Base-by-base conservation (phyloP, 2,888 invertebrate species). In the Didymodactylos carnosus region DNA sequence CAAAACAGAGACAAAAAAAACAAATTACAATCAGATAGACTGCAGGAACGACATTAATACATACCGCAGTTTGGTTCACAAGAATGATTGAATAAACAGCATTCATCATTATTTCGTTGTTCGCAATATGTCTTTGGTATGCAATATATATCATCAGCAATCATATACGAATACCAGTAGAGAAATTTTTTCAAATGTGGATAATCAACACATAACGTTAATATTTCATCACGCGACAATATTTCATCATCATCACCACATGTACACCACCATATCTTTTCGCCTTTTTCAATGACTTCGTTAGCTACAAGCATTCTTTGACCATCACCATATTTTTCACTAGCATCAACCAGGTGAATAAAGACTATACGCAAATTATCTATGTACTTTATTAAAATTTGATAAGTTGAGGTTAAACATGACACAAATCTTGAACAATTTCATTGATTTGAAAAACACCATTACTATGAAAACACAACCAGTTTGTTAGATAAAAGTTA, bases 1-100 rank as follows among this genome's bases (percentile, higher is more conserved):
- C n/a, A n/a, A n/a, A n/a, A n/a, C n/a, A n/a, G n/a, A n/a, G n/a
- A n/a, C n/a, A n/a, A n/a, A n/a, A n/a, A n/a, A n/a, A n/a, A n/a
- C n/a, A n/a, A n/a, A n/a, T n/a, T n/a, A n/a, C n/a, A n/a, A n/a
- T n/a, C n/a, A n/a, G n/a, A n/a, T n/a, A n/a, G n/a, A n/a, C n/a
- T n/a, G n/a, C n/a, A n/a, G n/a, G n/a, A n/a, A n/a, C n/a, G n/a
- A n/a, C n/a, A n/a, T n/a, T n/a, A n/a, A n/a, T n/a, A n/a, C n/a
- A n/a, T n/a, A n/a, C n/a, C 71, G 35, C 71, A 71, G 25, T 71
- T 71, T 3, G 71, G 71, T 46, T 71, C 71, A 39, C 71, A 71
- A 5, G 46, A 46, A 39, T 71, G 71, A 49, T 71, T 71, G 23
- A 71, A 71, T 13, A 46, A 49, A 43, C 46, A n/a, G 39, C 71